phyloP scores from a whole-genome alignment of 2,113 vertebrate species.

The Xerus inauris region DNA sequence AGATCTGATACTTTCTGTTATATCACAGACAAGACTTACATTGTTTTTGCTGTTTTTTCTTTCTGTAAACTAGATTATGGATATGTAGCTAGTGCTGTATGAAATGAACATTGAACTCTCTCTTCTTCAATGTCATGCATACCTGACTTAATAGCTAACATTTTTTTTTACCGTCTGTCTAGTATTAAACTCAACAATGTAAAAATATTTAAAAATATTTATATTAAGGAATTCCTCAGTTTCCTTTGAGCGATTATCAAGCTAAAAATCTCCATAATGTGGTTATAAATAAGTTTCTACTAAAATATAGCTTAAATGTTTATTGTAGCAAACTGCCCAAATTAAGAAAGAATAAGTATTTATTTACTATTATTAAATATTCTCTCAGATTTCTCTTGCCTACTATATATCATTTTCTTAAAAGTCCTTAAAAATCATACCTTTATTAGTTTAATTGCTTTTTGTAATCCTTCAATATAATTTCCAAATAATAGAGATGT shows the following conservation, averaged over 20 bases:
- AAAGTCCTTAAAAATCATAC: not conserved
- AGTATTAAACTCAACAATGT: not conserved
- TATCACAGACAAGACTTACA: not conserved
- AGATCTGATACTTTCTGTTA: not conserved
- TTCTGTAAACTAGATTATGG: not conserved
- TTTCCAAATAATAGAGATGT: constrained; percentile 53
- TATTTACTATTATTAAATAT: not conserved
- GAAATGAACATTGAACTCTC: not conserved
- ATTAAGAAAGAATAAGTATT: constrained; percentile 30
- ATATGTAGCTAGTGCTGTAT: not conserved
- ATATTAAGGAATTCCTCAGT: not conserved
- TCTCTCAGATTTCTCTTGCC: not conserved
- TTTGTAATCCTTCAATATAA: not conserved
- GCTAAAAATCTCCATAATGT: constrained; percentile 15
- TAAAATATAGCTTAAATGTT: constrained; percentile 7
- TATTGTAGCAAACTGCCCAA: not conserved
- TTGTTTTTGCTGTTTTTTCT: not conserved
- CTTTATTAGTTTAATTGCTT: constrained; percentile 11
- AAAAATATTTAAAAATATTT: not conserved
- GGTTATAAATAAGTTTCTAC: not conserved
- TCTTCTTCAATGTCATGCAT: not conserved
- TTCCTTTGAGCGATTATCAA: not conserved
- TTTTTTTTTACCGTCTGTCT: not conserved
- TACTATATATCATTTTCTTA: not conserved
- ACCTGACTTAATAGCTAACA: not conserved